phyloP scores from a whole-genome alignment of 2,113 vertebrate species.

The Athene noctua region DNA sequence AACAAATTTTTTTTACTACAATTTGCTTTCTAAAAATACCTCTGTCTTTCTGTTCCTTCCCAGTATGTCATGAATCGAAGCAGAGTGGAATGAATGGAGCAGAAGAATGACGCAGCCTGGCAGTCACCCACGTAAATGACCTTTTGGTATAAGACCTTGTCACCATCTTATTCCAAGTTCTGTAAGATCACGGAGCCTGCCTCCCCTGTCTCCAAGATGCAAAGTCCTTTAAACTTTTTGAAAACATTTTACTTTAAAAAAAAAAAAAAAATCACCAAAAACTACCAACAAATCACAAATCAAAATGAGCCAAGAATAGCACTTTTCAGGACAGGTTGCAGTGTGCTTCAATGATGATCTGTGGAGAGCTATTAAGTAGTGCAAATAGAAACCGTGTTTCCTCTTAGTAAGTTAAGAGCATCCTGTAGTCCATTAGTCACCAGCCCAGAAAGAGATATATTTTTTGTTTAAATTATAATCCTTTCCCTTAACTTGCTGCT shows the following conservation, averaged over 20 bases:
- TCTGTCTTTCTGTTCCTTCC: background rate
- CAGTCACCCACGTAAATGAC: background rate
- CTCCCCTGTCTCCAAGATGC: background rate
- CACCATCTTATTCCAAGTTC: background rate
- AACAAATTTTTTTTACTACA: background rate
- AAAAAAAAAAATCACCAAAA: too few relatives aligned
- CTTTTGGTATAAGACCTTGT: conserved; percentile 22
- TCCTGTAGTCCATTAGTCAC: background rate
- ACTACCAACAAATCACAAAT: background rate
- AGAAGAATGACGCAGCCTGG: background rate
- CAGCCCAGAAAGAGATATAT: conserved; percentile 5
- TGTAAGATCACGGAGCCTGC: background rate
- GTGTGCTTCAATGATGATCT: background rate
- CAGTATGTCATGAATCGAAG: conserved; percentile 72
- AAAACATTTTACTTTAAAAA: background rate
- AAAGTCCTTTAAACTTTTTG: background rate
- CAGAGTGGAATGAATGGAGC: background rate
- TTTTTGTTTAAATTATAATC: conserved; percentile 6
- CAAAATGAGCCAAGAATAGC: background rate
- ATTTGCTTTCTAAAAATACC: background rate
- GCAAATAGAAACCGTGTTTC: background rate
- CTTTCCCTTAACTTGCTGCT: background rate
- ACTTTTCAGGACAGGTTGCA: background rate
- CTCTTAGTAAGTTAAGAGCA: background rate
- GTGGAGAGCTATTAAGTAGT: background rate